Evolutionary conservation across 2,797 vertebrate species (phyloP).

Genomic region (Ctenopoma multispine): DNA sequence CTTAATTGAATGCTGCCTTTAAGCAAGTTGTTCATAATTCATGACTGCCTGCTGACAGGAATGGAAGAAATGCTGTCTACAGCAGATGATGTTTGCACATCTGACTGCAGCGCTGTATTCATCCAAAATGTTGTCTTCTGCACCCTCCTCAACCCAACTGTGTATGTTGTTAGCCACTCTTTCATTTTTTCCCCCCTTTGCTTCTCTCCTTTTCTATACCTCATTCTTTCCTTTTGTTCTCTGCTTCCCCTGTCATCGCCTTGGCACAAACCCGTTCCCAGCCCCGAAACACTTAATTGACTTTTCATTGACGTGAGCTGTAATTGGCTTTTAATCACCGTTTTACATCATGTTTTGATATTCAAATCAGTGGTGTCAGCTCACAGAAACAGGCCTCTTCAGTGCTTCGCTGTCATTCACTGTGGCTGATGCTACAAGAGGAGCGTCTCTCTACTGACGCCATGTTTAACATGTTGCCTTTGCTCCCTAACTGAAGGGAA

Average conservation of each 20-base stretch:
- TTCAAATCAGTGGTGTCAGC: conserved; percentile 79
- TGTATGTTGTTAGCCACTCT: conserved; percentile 33
- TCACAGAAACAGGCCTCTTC: conserved; percentile 58
- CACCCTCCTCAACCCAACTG: neutral
- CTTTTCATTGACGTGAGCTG: conserved; percentile 69
- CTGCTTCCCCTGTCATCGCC: conserved; percentile 53
- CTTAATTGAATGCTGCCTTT: conserved; percentile 77
- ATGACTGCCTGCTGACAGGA: conserved; percentile 61
- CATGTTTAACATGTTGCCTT: conserved; percentile 45
- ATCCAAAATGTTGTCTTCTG: conserved; percentile 14
- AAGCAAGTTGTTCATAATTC: conserved; percentile 78
- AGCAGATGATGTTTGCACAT: conserved; percentile 28
- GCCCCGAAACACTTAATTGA: conserved; percentile 76
- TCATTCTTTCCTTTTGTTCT: conserved; percentile 25
- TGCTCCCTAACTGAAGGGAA: conserved; percentile 27
- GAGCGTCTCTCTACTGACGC: conserved; percentile 37
- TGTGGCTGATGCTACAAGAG: conserved; percentile 16
- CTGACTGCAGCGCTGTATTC: conserved; percentile 16
- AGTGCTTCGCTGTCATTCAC: conserved; percentile 55
- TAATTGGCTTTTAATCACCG: conserved; percentile 86
- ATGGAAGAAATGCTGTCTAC: conserved; percentile 50
- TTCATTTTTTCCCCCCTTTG: conserved; percentile 21
- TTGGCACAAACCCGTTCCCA: conserved; percentile 59
- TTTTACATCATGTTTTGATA: conserved; percentile 85
- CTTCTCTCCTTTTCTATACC: conserved; percentile 1